Evolutionary conservation across 2,113 vertebrate species (phyloP).

Genomic region (Ammodytes dubius): DNA sequence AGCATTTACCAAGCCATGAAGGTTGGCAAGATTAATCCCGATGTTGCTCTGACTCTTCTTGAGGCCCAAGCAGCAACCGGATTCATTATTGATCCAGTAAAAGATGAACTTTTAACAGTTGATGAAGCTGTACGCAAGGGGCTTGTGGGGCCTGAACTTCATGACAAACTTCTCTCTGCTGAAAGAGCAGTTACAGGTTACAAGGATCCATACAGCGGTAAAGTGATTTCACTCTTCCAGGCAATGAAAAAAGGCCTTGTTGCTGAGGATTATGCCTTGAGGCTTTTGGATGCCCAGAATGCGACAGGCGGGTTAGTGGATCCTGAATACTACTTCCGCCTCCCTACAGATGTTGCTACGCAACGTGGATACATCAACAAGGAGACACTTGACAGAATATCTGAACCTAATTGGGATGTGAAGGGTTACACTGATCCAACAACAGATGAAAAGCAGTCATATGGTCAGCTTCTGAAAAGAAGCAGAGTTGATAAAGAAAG

Average conservation of each 20-base stretch:
- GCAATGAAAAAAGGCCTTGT: conserved; percentile 97
- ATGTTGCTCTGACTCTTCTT: conserved; percentile 90
- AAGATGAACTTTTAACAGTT: conserved; percentile 91
- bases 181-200: conserved; percentile 97
- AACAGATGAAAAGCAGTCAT: conserved; percentile 91
- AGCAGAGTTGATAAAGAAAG: conserved; percentile 88
- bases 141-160: conserved; percentile 94
- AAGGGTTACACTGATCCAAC: conserved; percentile 91
- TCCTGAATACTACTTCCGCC: conserved; percentile 92
- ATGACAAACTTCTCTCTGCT: conserved; percentile 94
- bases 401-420: conserved; percentile 82
- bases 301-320: conserved; percentile 94
- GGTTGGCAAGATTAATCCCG: conserved; percentile 88
- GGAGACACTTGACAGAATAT: conserved; percentile 89
- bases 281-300: conserved; percentile 93
- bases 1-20: conserved; percentile 94
- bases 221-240: conserved; percentile 95
- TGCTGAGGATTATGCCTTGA: conserved; percentile 91
- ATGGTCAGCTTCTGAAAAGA: conserved; percentile 90
- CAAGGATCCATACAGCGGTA: conserved; percentile 94
- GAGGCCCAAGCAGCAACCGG: conserved; percentile 98
- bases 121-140: conserved; percentile 97
- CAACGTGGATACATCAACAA: conserved; percentile 94
- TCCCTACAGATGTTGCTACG: conserved; percentile 91
- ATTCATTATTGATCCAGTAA: conserved; percentile 92